A percentile compares a stretch with the other conserved stretches of the same genome.
Conservation (phyloP, 2,888 invertebrate species). For the Endotricha flammealis region DNA sequence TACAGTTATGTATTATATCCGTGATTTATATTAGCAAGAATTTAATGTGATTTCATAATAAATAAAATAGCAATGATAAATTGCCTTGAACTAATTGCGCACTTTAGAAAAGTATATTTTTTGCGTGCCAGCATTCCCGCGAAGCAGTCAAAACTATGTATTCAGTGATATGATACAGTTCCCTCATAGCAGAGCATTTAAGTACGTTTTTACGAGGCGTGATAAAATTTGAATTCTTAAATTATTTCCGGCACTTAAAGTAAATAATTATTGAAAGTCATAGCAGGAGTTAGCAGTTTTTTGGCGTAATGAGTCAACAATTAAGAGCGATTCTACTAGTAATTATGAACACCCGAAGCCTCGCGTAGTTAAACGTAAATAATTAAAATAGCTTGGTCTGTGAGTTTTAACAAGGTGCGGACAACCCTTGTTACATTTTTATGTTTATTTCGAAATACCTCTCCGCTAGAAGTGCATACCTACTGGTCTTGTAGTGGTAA, state of each 20-base stretch:
- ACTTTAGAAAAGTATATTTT: too few relatives aligned
- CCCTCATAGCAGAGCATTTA: neutral
- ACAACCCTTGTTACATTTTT: conserved; percentile 16
- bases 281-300: conserved; percentile 8
- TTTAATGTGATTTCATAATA: too few relatives aligned
- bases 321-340: conserved; percentile 8
- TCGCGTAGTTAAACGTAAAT: neutral
- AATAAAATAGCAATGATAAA: too few relatives aligned
- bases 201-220: conserved; percentile 3
- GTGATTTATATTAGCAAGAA: too few relatives aligned
- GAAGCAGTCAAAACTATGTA: neutral
- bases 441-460: conserved; percentile 19
- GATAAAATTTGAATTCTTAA: conserved; percentile 4
- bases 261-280: conserved; percentile 9
- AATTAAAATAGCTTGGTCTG: conserved; percentile 15
- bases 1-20: too few relatives aligned
- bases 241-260: conserved; percentile 7
- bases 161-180: neutral
- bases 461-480: conserved; percentile 14
- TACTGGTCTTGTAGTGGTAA: conserved; percentile 4
- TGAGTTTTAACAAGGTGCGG: conserved; percentile 11
- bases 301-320: conserved; percentile 8
- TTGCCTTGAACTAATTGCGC: too few relatives aligned
- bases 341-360: conserved; percentile 5
- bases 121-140: neutral